phyloP scores from a whole-genome alignment of 2,888 invertebrate genomes.

The Pemphredon lugubris region DNA sequence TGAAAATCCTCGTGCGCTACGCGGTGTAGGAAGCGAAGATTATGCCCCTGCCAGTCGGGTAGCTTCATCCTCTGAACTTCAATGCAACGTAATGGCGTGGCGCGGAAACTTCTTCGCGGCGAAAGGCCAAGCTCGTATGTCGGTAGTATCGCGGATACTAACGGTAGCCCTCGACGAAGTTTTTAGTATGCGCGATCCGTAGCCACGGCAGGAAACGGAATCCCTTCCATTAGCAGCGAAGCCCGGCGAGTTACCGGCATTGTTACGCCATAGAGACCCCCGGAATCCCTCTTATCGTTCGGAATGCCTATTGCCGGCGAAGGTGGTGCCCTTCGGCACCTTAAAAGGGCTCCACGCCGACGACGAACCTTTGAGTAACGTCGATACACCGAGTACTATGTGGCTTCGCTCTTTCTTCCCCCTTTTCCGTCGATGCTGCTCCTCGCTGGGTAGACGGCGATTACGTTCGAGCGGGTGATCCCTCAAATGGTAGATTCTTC shows the following conservation, averaged over 20 bases:
- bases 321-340: slow-evolving; percentile 60
- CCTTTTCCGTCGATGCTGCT: too few relatives aligned
- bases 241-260: slow-evolving; percentile 58
- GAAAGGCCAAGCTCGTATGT: slow-evolving; percentile 1
- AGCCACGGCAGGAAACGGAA: slow-evolving; percentile 76
- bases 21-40: not conserved
- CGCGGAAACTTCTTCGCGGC: not conserved
- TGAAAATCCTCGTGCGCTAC: slow-evolving; percentile 14
- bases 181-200: slow-evolving; percentile 77
- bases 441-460: too few relatives aligned
- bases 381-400: too few relatives aligned
- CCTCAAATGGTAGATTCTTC: too few relatives aligned
- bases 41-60: not conserved
- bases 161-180: slow-evolving; percentile 51
- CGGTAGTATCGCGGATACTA: slow-evolving; percentile 7
- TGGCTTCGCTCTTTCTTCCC: too few relatives aligned
- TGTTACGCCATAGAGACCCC: slow-evolving; percentile 62
- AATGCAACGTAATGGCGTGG: not conserved
- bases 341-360: slow-evolving; percentile 55
- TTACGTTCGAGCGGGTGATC: too few relatives aligned
- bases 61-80: slow-evolving; percentile 1
- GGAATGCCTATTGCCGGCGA: slow-evolving; percentile 32
- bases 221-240: slow-evolving; percentile 70
- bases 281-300: slow-evolving; percentile 65
- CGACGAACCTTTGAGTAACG: slow-evolving; percentile 1